phyloP scores from a whole-genome alignment of 1,140 invertebrate genomes.

The Drosophila tani region DNA sequence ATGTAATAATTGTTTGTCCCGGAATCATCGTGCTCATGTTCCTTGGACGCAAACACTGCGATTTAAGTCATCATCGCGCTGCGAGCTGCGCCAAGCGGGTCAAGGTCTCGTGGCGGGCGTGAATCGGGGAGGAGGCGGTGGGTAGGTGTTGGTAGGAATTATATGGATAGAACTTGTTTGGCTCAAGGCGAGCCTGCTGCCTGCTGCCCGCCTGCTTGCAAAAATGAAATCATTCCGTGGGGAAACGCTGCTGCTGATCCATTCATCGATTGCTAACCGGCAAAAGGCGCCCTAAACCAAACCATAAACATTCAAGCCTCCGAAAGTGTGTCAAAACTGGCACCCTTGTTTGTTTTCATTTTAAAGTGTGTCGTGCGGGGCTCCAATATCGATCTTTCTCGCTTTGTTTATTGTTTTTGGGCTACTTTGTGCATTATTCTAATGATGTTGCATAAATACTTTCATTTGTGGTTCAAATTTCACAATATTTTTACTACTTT shows the following conservation, averaged over 20 bases:
- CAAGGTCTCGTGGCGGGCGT: constrained; percentile 53
- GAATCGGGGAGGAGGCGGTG: background rate
- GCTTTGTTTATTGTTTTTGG: too few relatives aligned
- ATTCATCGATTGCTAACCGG: background rate
- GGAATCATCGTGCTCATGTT: background rate
- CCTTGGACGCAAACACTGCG: constrained; percentile 7
- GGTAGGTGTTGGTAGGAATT: background rate
- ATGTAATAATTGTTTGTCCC: background rate
- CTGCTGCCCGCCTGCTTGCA: too few relatives aligned
- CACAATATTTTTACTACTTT: constrained; percentile 15
- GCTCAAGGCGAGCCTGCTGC: constrained; percentile 28
- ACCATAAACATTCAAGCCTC: background rate
- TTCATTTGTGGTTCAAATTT: too few relatives aligned
- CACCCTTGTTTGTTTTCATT: too few relatives aligned
- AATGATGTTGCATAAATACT: too few relatives aligned
- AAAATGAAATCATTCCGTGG: constrained; percentile 15
- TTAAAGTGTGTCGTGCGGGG: too few relatives aligned
- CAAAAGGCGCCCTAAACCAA: background rate
- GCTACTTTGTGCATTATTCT: too few relatives aligned
- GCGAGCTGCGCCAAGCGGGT: constrained; percentile 30
- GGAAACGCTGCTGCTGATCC: background rate
- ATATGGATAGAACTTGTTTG: constrained; percentile 32
- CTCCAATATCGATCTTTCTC: too few relatives aligned
- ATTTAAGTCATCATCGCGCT: constrained; percentile 34
- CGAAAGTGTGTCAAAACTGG: too few relatives aligned